phyloP scores from a whole-genome alignment of 2,113 vertebrate genomes.

The Polypterus bichir region DNA sequence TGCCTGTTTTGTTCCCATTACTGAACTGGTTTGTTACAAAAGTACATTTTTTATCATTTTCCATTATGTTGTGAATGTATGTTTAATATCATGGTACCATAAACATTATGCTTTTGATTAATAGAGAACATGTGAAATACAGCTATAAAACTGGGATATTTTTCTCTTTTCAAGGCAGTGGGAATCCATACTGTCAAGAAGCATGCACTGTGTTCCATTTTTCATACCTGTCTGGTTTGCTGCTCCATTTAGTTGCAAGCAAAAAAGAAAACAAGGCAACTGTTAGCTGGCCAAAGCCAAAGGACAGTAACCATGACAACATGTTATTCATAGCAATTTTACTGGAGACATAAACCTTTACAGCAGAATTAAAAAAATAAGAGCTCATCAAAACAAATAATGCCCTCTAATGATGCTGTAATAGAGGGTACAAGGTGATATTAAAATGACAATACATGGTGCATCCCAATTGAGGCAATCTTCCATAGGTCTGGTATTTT shows the following conservation, averaged over 20 bases:
- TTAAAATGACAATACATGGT: conserved; percentile 9
- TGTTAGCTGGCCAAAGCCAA: conserved; percentile 53
- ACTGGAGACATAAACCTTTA: conserved; percentile 24
- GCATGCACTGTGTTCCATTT: conserved; percentile 17
- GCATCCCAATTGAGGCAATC: conserved; percentile 18
- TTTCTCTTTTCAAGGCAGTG: conserved; percentile 10
- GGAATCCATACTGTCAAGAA: neutral
- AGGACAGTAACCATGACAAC: conserved; percentile 33
- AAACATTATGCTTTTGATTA: no score
- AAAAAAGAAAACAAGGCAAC: conserved; percentile 55
- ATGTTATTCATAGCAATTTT: conserved; percentile 23
- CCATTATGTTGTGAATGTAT: no score
- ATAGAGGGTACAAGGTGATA: conserved; percentile 13
- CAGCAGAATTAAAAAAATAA: conserved; percentile 26
- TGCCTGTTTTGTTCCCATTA: no score
- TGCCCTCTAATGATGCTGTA: conserved; percentile 19
- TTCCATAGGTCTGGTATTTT: conserved; percentile 13
- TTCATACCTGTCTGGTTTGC: conserved; percentile 99
- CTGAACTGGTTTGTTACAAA: no score
- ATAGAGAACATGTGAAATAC: no score
- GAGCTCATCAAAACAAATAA: conserved; percentile 26
- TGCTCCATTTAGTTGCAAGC: conserved; percentile 83
- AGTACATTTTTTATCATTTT: no score
- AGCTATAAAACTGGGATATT: no score
- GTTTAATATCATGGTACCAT: no score